phyloP scores from a whole-genome alignment of 2,797 vertebrate genomes.

The Cuculus canorus region DNA sequence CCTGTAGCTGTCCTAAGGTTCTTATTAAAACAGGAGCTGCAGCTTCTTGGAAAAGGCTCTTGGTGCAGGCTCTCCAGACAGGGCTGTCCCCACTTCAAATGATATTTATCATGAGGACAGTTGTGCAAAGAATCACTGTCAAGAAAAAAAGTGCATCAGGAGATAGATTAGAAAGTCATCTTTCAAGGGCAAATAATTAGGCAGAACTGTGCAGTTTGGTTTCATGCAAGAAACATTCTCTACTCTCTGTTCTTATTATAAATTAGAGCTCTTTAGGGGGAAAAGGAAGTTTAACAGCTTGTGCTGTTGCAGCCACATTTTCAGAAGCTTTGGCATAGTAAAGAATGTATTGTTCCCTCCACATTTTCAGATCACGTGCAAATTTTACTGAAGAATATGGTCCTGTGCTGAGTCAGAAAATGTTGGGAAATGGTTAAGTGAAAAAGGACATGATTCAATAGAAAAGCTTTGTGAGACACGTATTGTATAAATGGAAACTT shows the following conservation, averaged over 20 bases:
- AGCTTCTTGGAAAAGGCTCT: constrained; percentile 32
- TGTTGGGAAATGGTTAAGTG: too few relatives aligned
- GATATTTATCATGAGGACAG: constrained; percentile 44
- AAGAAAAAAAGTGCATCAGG: neutral
- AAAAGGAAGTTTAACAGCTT: neutral
- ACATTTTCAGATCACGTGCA: neutral
- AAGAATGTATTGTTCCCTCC: neutral
- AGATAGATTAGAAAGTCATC: constrained; percentile 25
- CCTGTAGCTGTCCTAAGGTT: constrained; percentile 20
- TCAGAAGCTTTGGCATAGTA: neutral
- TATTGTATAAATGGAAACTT: too few relatives aligned
- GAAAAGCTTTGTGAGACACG: too few relatives aligned
- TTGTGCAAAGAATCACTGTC: constrained; percentile 41
- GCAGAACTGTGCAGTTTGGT: neutral
- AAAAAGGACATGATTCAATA: too few relatives aligned
- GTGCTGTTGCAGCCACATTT: neutral
- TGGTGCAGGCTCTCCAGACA: constrained; percentile 29
- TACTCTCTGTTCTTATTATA: neutral
- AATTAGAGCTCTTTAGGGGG: neutral
- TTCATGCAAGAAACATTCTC: neutral
- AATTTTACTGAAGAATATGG: neutral
- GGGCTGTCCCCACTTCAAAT: constrained; percentile 47
- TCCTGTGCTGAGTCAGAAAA: neutral
- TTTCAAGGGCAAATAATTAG: constrained; percentile 53
- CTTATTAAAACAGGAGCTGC: constrained; percentile 31